Percentiles rank a stretch among this genome's conserved stretches.
Conservation (phyloP, 2,888 invertebrate genomes). For the Rotaria magnacalcarata region DNA sequence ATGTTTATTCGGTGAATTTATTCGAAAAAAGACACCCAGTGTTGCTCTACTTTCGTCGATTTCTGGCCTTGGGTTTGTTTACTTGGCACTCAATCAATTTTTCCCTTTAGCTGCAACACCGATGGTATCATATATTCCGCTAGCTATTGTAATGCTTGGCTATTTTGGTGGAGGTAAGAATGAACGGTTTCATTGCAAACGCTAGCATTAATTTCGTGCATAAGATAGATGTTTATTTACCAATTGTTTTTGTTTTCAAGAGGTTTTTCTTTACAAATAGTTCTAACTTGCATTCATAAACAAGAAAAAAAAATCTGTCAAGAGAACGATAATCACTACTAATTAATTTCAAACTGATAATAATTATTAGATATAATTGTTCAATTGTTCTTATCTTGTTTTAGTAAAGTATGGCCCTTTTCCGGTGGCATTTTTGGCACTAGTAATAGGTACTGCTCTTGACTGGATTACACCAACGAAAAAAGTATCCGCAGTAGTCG, state of each 20-base stretch:
- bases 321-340: no score
- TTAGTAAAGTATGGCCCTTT: background rate
- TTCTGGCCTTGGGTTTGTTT: background rate
- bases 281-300: no score
- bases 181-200: background rate
- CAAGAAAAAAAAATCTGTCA: no score
- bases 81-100: background rate
- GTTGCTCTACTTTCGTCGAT: conserved; percentile 20
- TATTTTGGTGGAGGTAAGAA: background rate
- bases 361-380: no score
- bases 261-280: no score
- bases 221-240: no score
- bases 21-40: background rate
- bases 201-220: no score
- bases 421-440: background rate
- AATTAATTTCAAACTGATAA: no score
- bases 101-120: background rate
- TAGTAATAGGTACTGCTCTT: background rate
- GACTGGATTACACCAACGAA: background rate
- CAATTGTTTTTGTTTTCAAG: no score
- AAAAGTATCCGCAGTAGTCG: background rate
- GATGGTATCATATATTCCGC: background rate
- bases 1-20: background rate
- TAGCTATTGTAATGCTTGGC: background rate
- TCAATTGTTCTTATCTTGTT: background rate